Percentiles rank a stretch among this genome's conserved stretches.
Conservation (phyloP, 1,140 invertebrate species). For the Rhyacophila brunnea region DNA sequence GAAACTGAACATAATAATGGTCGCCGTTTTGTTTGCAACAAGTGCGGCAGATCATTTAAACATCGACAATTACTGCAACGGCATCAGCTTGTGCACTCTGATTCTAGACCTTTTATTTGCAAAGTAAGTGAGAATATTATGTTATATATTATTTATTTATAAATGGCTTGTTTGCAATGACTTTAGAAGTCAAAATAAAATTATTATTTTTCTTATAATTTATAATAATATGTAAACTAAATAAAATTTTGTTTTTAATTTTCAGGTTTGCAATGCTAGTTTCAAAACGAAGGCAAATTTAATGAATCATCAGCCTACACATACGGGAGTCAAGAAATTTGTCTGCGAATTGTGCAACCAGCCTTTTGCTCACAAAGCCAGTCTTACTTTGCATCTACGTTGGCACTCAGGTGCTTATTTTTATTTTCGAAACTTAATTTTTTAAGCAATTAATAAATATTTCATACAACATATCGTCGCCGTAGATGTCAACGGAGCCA, state of each 20-base stretch:
- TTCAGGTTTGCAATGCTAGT: slow-evolving; percentile 57
- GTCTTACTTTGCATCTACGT: slow-evolving; percentile 64
- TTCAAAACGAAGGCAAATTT: slow-evolving; percentile 74
- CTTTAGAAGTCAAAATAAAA: too few relatives aligned
- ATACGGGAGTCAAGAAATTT: slow-evolving; percentile 71
- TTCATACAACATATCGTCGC: too few relatives aligned
- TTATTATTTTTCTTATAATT: too few relatives aligned
- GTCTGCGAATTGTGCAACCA: slow-evolving; percentile 75
- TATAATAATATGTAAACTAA: not conserved
- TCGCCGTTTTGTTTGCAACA: slow-evolving; percentile 65
- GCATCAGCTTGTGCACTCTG: slow-evolving; percentile 70
- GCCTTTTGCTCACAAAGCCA: slow-evolving; percentile 71
- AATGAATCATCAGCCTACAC: slow-evolving; percentile 66
- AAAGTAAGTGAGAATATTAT: slow-evolving; percentile 49
- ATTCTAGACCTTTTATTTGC: slow-evolving; percentile 61
- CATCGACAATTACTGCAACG: slow-evolving; percentile 67
- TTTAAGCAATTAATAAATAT: not conserved
- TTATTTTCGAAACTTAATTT: not conserved
- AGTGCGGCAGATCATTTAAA: slow-evolving; percentile 69
- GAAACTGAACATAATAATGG: slow-evolving; percentile 67
- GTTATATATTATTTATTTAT: too few relatives aligned
- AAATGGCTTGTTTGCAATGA: too few relatives aligned
- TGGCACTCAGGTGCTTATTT: slow-evolving; percentile 60
- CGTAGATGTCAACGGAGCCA: too few relatives aligned
- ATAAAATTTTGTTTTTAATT: not conserved